Base-by-base conservation (phyloP, 2,797 vertebrate genomes). In the Miichthys miiuy region DNA sequence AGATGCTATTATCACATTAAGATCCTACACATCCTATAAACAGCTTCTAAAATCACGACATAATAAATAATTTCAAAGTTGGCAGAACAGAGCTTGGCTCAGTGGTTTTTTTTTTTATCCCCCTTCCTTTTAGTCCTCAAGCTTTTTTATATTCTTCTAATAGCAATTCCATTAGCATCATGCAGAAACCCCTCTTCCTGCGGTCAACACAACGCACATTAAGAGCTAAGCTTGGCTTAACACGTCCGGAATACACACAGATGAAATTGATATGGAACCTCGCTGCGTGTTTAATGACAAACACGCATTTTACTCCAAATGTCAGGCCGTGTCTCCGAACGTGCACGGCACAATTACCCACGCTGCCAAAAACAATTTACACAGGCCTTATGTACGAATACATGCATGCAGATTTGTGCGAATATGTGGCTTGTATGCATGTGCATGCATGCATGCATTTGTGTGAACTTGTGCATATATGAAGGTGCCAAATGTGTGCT, bases 251-350 rank as follows among this genome's bases (percentile, higher is more conserved):
- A 66, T 21, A 14, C 48, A n/a, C 21, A 7, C 46, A n/a, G 50
- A 62, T 44, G 30, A 55, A 58, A 80, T 20, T 42, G 9, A 65
- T 70, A 21, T 50, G 38, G 52, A 62, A 57, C 42, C 10, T 18
- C 61, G 25, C 64, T 56, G 46, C 0, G 41, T 51, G 72, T 81
- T 51, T 47, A 41, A 72, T 68, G 82, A 58, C 62, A 52, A 54
- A 68, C 17, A 1, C 1, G 34, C 17, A 4, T 44, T 64, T 81
- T 21, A 20, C 25, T 52, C 27, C 2, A 58, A 79, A 57, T 57
- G 77, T 77, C 77, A 27, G 52, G 7, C 67, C 16, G 55, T 66
- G 21, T 21, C 30, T 67, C 65, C 17, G n/a, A 65, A 72, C 44
- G 6, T 61, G 79, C 58, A 75, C 21, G 2, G n/a, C 51, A 8